These are phyloP conservation scores for Istiophorus platypterus DNA, from an alignment of 2,113 vertebrate genomes.

Conservation along the genomic window DNA sequence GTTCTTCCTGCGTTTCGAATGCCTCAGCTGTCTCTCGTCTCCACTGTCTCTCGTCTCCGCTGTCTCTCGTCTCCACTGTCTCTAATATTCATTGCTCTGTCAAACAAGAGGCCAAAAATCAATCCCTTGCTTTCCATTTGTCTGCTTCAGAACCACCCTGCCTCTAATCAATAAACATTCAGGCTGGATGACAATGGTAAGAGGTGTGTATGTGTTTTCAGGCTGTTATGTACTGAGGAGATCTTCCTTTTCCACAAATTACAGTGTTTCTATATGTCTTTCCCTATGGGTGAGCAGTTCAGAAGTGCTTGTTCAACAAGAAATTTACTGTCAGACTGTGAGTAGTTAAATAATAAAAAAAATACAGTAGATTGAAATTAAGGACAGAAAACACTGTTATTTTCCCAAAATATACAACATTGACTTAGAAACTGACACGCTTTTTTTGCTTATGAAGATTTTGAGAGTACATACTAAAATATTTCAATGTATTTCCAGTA, in stretches of 20 bases:
- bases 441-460: background rate
- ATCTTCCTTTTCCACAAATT: slow-evolving; percentile 30
- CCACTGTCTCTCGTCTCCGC: slow-evolving; percentile 60
- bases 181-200: slow-evolving; percentile 56
- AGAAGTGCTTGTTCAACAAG: slow-evolving; percentile 2
- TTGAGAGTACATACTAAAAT: too few relatives aligned
- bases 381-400: background rate
- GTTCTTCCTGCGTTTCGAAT: slow-evolving; percentile 20
- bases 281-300: slow-evolving; percentile 1
- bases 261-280: background rate
- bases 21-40: slow-evolving; percentile 48
- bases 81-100: slow-evolving; percentile 67
- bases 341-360: background rate
- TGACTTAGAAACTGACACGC: background rate
- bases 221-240: slow-evolving; percentile 2
- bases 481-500: too few relatives aligned
- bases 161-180: slow-evolving; percentile 64
- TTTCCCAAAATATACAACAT: background rate
- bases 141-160: slow-evolving; percentile 45
- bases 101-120: slow-evolving; percentile 74
- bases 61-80: slow-evolving; percentile 59
- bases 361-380: background rate
- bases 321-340: background rate
- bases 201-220: slow-evolving; percentile 46
- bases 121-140: slow-evolving; percentile 67